Conservation (phyloP, 2,113 vertebrate genomes). For the Aplodontia rufa region DNA sequence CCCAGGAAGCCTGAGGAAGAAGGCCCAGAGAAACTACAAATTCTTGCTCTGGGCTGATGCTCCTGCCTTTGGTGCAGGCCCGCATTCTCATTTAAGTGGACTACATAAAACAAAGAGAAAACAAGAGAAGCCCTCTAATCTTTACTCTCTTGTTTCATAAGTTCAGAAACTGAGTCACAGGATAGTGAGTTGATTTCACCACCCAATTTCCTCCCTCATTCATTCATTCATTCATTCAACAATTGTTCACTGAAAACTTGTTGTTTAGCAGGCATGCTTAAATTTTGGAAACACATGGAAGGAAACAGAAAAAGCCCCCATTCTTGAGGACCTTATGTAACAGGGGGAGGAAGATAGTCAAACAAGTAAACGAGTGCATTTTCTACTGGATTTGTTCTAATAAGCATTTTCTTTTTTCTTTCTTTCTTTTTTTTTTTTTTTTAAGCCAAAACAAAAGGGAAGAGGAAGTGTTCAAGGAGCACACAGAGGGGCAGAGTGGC, state of each 20-base stretch:
- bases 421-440: background rate
- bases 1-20: slow-evolving; percentile 53
- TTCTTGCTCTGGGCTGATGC: background rate
- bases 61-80: background rate
- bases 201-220: background rate
- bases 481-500: background rate
- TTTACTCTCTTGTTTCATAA: background rate
- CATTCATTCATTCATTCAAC: background rate
- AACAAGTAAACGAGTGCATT: background rate
- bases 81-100: background rate
- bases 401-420: background rate
- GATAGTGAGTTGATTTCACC: background rate
- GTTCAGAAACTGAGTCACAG: background rate
- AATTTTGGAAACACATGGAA: background rate
- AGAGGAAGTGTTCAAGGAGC: background rate
- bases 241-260: background rate
- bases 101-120: background rate
- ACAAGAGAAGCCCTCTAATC: background rate
- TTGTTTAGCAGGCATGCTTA: background rate
- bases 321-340: background rate
- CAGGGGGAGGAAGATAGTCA: background rate
- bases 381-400: background rate
- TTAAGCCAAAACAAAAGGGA: background rate
- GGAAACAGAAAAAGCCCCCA: background rate
- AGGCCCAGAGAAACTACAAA: background rate